Base-by-base conservation (phyloP, 2,113 vertebrate species). In the Apaloderma vittatum region DNA sequence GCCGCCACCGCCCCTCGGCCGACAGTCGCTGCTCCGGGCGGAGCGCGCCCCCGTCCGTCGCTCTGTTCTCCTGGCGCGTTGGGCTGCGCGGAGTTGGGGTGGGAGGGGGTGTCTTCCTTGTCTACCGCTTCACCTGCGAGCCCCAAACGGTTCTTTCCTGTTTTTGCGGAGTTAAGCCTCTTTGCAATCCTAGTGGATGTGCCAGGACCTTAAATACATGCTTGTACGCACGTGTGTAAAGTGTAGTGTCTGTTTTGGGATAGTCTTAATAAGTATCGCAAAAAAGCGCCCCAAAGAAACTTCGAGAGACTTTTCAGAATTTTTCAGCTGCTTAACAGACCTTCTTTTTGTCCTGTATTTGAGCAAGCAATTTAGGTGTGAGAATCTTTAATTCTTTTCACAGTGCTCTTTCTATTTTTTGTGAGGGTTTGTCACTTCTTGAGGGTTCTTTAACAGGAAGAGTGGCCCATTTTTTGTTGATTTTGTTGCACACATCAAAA, bases 131-230 rank as follows among this genome's bases (percentile, higher is more conserved):
- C 18, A 15, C 30, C 29, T 36, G 8, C 18, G 1, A 40, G 80
- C 17, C 32, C 29, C 18, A 2, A 1, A 3, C 12, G 32, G 19
- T 12, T 12, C 22, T 8, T 3, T 7, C 5, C 23, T 27, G 0
- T 4, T 14, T 58, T 9, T 2, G 65, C 30, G 3, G 27, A 11
- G 32, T 6, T 58, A 4, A 36, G 61, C 17, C 34, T 10, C 16
- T 43, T 2, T 8, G 36, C 11, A 4, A 24, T 1, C 7, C 3
- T 2, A 5, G 62, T 1, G 54, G 8, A 0, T 16, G 0, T 22
- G 8, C 8, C 9, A 2, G 55, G 36, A 37, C 21, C 34, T 29
- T 27, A 0, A 2, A 26, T 54, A 29, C 29, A 0, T 12, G 37
- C 3, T 13, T 10, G 24, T 12, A 1, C 5, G 16, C 15, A 4